These are phyloP conservation scores for Molothrus aeneus DNA, from an alignment of 2,797 vertebrate species.

Conservation along the genomic window DNA sequence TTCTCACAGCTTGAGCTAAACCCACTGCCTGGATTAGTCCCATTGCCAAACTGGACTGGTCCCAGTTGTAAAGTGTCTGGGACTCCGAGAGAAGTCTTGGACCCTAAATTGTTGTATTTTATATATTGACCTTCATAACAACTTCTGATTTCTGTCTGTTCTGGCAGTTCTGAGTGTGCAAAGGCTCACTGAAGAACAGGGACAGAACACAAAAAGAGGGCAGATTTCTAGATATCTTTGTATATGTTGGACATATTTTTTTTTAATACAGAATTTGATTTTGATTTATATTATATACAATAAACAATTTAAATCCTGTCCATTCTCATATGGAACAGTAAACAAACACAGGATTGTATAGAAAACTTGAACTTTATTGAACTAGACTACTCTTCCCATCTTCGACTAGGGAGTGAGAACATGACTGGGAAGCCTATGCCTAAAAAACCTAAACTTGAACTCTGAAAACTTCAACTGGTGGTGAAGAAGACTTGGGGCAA, in stretches of 20 bases:
- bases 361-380: background rate
- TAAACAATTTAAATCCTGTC: background rate
- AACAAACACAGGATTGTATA: background rate
- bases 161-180: background rate
- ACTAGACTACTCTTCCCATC: background rate
- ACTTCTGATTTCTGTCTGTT: background rate
- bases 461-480: accelerated
- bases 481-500: too few relatives aligned
- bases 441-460: background rate
- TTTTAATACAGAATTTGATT: background rate
- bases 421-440: background rate
- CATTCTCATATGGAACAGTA: background rate
- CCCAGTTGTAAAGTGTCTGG: background rate
- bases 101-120: background rate
- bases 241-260: background rate
- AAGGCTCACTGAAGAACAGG: background rate
- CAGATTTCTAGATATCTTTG: background rate
- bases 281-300: background rate
- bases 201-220: background rate
- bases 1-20: background rate
- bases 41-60: background rate
- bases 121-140: background rate
- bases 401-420: accelerated
- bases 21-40: background rate
- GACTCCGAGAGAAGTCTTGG: background rate